Conservation (phyloP, 2,888 invertebrate genomes). For the Tetramorium bicarinatum region DNA sequence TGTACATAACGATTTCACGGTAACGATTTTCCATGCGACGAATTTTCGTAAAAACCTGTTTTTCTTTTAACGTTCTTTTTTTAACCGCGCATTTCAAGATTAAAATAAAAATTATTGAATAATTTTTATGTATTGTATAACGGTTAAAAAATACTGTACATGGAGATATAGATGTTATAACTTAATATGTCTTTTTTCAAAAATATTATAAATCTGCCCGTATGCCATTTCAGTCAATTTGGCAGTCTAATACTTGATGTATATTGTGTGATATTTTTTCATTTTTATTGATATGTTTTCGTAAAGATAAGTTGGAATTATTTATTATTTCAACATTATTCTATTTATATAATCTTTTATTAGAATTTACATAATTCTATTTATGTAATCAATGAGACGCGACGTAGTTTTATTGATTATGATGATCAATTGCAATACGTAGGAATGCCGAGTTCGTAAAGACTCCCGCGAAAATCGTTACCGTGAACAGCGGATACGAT, state of each 20-base stretch:
- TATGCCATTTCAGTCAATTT: background rate
- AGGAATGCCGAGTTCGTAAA: background rate
- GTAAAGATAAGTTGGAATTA: background rate
- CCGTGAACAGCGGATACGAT: slow-evolving; percentile 38
- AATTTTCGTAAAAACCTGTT: slow-evolving; percentile 30
- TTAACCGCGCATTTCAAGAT: background rate
- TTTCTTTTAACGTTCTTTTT: background rate
- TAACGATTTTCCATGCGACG: slow-evolving; percentile 65
- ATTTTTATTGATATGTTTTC: background rate
- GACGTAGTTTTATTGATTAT: background rate
- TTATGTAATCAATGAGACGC: background rate
- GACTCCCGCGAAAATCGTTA: slow-evolving; percentile 52
- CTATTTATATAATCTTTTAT: too few species aligned
- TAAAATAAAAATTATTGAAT: background rate
- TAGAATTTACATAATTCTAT: background rate
- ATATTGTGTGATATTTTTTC: background rate
- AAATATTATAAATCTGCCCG: background rate
- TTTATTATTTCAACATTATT: background rate
- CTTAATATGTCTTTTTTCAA: background rate
- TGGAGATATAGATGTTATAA: background rate
- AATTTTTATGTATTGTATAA: background rate
- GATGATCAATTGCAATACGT: background rate
- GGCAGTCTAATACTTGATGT: background rate
- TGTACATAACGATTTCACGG: slow-evolving; percentile 52
- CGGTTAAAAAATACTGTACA: background rate